Base-by-base conservation (phyloP, 1,140 invertebrate genomes). In the Ectropis grisescens region DNA sequence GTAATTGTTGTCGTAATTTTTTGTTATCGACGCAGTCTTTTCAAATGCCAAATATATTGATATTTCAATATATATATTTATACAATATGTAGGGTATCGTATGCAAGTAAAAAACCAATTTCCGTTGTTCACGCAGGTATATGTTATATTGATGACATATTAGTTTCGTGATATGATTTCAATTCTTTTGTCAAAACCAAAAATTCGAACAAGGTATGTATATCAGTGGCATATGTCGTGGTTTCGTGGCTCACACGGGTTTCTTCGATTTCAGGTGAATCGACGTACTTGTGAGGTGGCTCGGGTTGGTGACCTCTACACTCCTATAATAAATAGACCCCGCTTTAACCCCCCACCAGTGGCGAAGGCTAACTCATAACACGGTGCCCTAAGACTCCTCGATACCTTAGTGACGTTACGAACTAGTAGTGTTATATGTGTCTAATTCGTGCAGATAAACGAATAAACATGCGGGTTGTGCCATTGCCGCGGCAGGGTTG, bases 181-280 rank as follows among this genome's bases (percentile, higher is more conserved):
- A 19, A 19, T 8, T 19, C 8, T 19, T 19, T 8, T 4, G 8
- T 4, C 16, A 19, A 19, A 19, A 4, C 42, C 11, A 32, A 32
- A 31, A 38, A 31, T 39, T 46, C 33, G 31, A 35, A 33, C 13
- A 29, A 41, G 44, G 3, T 19, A 3, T n/a, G n/a, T n/a, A 37
- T 40, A 32, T 45, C 7, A 13, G 51, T 57, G 60, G 58, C 58
- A 50, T 37, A 32, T 50, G 46, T 48, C 32, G 41, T 44, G 19
- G 35, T 55, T 40, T 40, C 34, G 19, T 50, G 33, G 61, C 50
- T 71, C 56, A 71, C 47, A 59, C 61, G 61, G 61, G 66, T 64
- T 61, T 76, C 54, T 74, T 67, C 44, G 55, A 65, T 62, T 82
- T 57, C 82, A 83, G 82, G 82, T 80, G 82, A 83, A 75, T 82